These are phyloP conservation scores for Nesogale talazaci DNA, from an alignment of 2,113 vertebrate genomes.

Conservation along the genomic window DNA sequence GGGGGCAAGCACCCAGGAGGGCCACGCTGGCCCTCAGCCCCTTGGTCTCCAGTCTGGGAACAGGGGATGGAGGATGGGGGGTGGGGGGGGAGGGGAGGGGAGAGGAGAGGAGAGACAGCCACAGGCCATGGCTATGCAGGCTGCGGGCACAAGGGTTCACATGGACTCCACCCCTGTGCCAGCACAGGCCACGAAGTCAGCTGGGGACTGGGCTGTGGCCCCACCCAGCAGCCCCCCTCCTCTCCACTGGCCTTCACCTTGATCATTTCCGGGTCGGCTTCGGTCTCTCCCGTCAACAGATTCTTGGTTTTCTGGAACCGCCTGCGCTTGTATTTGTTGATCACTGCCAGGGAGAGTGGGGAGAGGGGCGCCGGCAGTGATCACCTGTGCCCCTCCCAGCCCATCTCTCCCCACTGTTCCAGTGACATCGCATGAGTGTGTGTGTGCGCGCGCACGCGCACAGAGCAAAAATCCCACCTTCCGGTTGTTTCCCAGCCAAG, in stretches of 20 bases:
- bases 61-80: too few species aligned
- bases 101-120: neutral
- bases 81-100: neutral
- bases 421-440: fast-evolving
- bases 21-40: too few species aligned
- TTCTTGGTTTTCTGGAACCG: slow-evolving; percentile 97
- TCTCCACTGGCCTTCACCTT: slow-evolving; percentile 85
- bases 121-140: fast-evolving
- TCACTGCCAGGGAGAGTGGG: slow-evolving; percentile 85
- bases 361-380: neutral
- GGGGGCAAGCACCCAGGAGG: too few species aligned
- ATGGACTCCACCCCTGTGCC: too few species aligned
- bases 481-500: too few species aligned
- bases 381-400: neutral
- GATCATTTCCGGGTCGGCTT: slow-evolving; percentile 96
- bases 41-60: too few species aligned
- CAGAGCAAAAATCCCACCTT: too few species aligned
- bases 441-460: too few species aligned
- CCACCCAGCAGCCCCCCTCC: neutral
- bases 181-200: neutral
- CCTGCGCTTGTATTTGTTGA: slow-evolving; percentile 96
- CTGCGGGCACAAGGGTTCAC: too few species aligned
- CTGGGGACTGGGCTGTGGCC: too few species aligned
- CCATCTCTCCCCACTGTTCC: fast-evolving
- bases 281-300: slow-evolving; percentile 95